Base-by-base conservation (phyloP, 2,888 invertebrate species). In the Campoplex nolae region DNA sequence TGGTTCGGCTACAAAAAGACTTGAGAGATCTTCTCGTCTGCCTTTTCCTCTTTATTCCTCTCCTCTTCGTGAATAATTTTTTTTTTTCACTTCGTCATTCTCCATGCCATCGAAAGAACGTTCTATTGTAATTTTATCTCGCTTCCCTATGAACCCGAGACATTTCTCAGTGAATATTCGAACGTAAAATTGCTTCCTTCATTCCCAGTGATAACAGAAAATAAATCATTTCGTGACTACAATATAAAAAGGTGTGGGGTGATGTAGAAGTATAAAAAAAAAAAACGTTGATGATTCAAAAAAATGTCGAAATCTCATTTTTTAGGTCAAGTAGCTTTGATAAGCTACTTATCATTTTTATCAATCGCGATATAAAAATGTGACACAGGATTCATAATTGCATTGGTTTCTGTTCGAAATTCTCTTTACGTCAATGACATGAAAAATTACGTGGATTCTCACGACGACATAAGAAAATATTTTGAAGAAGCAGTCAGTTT, bases 1-100 rank as follows among this genome's bases (percentile, higher is more conserved):
- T 84, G 84, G 80, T 48, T 67, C 23, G 75, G 70, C 54, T 76
- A 80, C 73, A 67, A 81, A 81, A 81, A 48, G 28, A 58, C 77
- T 71, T 48, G 54, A 81, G 76, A 77, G 71, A 75, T 75, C 45
- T 75, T 82, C 75, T 56, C 48, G 75, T 70, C 68, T 67, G 75
- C 18, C 75, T 75, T 75, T 68, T 68, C 45, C 71, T 68, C 62
- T 32, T 42, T 32, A 56, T 28, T 35, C 16, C 16, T 51, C 48
- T 28, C 1, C 65, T 62, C 23, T 51, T 68, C 68, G n/a, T 71
- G 42, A 67, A 65, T 62, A 42, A 45, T 58, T 75, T 75, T 45
- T 32, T 67, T 32, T 6, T 45, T 13, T 23, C 23, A 23, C 18
- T 82, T 32, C 2, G 32, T 68, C 56, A 28, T 75, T 82, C 38